These are phyloP conservation scores for Smittia aterrima DNA, from an alignment of 2,888 invertebrate species.

Conservation along the genomic window DNA sequence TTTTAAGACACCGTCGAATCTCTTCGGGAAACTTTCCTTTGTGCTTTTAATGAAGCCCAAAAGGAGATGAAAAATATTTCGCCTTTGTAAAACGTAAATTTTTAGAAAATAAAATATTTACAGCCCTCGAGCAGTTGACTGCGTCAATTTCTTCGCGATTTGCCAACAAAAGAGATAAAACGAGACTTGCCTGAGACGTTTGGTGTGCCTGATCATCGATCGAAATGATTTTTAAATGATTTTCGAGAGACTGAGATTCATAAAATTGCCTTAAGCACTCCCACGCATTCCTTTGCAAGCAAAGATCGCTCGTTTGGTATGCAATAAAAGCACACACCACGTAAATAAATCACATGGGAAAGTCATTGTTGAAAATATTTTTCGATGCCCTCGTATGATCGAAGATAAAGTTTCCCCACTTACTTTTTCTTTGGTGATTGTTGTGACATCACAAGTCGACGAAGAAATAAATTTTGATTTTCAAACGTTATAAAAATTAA, in stretches of 20 bases:
- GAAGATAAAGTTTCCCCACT: no score
- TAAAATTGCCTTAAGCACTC: neutral
- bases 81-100: neutral
- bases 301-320: neutral
- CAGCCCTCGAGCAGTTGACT: slow-evolving; percentile 24
- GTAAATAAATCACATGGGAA: neutral
- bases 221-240: neutral
- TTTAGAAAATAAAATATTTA: slow-evolving; percentile 25
- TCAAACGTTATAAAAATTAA: neutral
- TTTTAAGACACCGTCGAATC: neutral
- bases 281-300: neutral
- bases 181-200: neutral
- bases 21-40: neutral
- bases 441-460: no score
- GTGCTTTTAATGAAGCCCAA: slow-evolving; percentile 2
- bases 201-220: neutral
- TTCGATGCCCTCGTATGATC: no score
- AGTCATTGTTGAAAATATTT: neutral
- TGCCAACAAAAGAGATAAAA: neutral
- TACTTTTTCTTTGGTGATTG: no score
- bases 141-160: slow-evolving; percentile 15
- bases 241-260: neutral
- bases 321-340: no score
- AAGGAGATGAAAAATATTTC: neutral
- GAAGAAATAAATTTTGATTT: no score